Conservation (phyloP, 2,888 invertebrate genomes). For the Cataglyphis livida region DNA sequence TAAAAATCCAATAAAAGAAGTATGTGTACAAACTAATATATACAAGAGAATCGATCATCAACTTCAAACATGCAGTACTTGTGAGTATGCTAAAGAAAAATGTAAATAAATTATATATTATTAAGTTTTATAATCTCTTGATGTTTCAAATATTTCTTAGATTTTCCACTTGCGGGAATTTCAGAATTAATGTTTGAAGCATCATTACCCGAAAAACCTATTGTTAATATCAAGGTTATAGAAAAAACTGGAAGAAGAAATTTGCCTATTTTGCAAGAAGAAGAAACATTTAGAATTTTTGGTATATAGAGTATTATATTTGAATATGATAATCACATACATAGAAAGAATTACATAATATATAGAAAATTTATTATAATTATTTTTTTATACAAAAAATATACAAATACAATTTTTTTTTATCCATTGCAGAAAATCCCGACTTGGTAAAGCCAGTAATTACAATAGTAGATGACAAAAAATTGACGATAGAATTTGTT, state of each 20-base stretch:
- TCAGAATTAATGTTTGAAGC: constrained; percentile 78
- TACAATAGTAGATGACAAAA: constrained; percentile 77
- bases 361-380: not conserved
- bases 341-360: not conserved
- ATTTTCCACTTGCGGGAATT: constrained; percentile 77
- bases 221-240: constrained; percentile 80
- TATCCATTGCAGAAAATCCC: constrained; percentile 80
- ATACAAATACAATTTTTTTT: not conserved
- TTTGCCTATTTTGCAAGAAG: constrained; percentile 83
- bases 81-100: constrained; percentile 49
- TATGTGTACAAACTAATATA: constrained; percentile 68
- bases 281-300: constrained; percentile 81
- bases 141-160: constrained; percentile 60
- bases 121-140: not conserved
- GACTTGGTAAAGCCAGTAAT: constrained; percentile 82
- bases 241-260: constrained; percentile 82
- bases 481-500: constrained; percentile 80
- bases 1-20: constrained; percentile 66
- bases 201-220: constrained; percentile 79
- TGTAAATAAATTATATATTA: not conserved
- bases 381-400: not conserved
- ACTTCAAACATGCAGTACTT: constrained; percentile 58
- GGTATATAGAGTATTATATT: constrained; percentile 71
- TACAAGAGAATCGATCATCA: constrained; percentile 49
- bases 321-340: not conserved